A percentile compares a stretch with the other conserved stretches of the same genome.
phyloP scores from a whole-genome alignment of 2,113 vertebrate species.

The Echinops telfairi region DNA sequence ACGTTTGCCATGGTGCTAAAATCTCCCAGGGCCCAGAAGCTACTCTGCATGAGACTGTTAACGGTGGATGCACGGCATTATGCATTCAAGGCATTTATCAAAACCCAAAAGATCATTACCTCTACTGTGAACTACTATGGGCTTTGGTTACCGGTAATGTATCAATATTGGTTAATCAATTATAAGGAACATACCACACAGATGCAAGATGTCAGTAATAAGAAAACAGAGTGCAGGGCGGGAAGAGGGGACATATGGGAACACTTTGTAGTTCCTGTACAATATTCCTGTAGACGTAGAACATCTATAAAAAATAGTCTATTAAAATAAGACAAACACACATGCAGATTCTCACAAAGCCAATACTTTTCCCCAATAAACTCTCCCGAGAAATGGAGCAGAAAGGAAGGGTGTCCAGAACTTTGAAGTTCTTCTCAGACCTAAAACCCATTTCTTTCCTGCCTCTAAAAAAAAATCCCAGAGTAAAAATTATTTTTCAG shows the following conservation, averaged over 20 bases:
- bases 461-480: background rate
- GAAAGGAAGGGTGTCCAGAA: background rate
- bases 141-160: background rate
- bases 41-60: background rate
- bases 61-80: background rate
- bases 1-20: conserved; percentile 15
- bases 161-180: background rate
- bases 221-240: background rate
- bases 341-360: background rate
- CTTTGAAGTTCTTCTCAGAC: conserved; percentile 55
- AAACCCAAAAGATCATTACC: background rate
- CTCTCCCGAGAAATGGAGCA: conserved; percentile 33
- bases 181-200: background rate
- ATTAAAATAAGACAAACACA: background rate
- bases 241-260: background rate
- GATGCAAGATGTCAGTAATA: background rate
- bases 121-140: background rate
- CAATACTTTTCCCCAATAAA: conserved; percentile 41
- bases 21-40: background rate
- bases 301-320: background rate
- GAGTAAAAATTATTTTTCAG: conserved; percentile 5
- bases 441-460: conserved; percentile 41
- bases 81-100: background rate
- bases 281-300: background rate
- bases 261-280: background rate